Evolutionary conservation across 1,140 invertebrate genomes (phyloP), one percentile per base, ranked within the genome.

Genomic region (Drosophila bifasciata): DNA sequence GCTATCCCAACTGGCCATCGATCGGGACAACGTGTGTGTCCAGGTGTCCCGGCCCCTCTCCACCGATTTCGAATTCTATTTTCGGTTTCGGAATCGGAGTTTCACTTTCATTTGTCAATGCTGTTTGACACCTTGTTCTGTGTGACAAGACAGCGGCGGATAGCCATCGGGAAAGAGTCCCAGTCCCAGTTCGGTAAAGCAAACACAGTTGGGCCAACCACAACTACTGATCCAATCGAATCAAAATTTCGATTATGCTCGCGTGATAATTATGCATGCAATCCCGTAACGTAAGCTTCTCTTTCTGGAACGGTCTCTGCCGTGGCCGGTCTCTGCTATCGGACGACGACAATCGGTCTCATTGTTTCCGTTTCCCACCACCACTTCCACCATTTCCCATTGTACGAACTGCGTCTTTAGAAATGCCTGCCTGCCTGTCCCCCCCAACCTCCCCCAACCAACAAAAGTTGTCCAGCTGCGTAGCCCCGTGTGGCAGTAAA

Each of bases 291-390:
- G 61, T 60, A 61, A 76, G 77, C 73, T 79, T 76, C 79, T 64
- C 66, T 25, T 15, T 32, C 28, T 15, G 48, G 49, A 32, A 32
- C 28, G 49, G 40, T 61, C 52, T 61, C 39, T 36, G 66, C 55
- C 36, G 25, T 8, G 25, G 25, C 8, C 28, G 25, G 25, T 8
- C 28, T 28, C 8, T 9, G 51, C 55, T 70, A 61, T 79, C 76
- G 52, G 19, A 15, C 52, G 84, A 84, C 77, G 79, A 89, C 84
- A 89, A 89, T 89, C 84, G 69, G 68, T 68, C 85, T 77, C 85
- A 89, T 89, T 89, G 84, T 89, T 89, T 89, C 84, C 84, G 85
- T 69, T 89, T 89, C 84, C 84, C 84, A 89, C 84, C 76, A 64
- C 50, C 67, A 63, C 28, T 89, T 84, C 84, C 84, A 89, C 84